Base-by-base conservation (phyloP, 1,140 invertebrate genomes). In the Macrobrachium nipponense region DNA sequence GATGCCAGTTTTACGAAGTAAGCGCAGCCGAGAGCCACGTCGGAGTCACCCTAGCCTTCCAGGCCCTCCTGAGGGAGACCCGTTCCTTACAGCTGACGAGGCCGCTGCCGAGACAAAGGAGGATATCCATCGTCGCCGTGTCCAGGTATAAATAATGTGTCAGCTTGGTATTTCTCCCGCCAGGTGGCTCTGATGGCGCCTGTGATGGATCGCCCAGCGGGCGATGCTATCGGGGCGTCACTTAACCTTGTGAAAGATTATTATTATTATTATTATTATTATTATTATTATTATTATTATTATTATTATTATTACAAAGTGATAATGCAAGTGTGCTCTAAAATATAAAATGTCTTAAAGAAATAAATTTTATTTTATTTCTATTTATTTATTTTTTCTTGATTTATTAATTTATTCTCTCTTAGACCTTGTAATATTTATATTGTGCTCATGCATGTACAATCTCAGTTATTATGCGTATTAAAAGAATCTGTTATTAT, bases 1-100 rank as follows among this genome's bases (percentile, higher is more conserved):
- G 95, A 18, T 96, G 95, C 90, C 95, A 96, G 90, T 96, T 96
- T 91, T 96, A 95, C 91, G 96, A 96, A 91, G 95, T 97, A 82
- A 96, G 95, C 77, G 95, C 95, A 14, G 96, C 96, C 18, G 96
- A 96, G 90, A 95, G 94, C 90, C 94, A 93, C 86, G 94, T 95
- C 0, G 95, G 95, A 23, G 95, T 96, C 0, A 95, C 94, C 59
- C 91, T 96, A 68, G 95, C 95, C 0, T 97, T 96, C 91, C 95
- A 96, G 89, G 94, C 94, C 14, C 91, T 96, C 12, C 91, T 95
- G n/a, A 90, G 94, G 58, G 95, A 96, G 90, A 95, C 95, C 2
- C 92, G 94, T 43, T 94, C 95, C 6, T 93, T 95, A 0, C 95
- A 95, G 87, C 91, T 95, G 58, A 90, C 96, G 14, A 93, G 94